A percentile compares a stretch with the other conserved stretches of the same genome.
These are phyloP conservation scores for Anguilla pacifica DNA, from an alignment of 2,797 vertebrate genomes.

Conservation along the genomic window DNA sequence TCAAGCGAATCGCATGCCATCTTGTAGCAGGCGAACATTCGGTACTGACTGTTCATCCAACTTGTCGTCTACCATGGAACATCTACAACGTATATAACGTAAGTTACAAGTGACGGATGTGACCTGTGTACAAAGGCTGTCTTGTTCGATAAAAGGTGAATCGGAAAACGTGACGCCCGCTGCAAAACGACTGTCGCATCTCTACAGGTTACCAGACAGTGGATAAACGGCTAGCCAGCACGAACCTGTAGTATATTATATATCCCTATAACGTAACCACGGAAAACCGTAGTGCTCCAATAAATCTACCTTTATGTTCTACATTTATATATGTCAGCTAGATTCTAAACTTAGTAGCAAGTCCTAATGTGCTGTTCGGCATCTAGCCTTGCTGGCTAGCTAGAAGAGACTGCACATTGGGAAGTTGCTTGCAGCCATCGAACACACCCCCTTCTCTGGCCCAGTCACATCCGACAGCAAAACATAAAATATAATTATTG, in stretches of 20 bases:
- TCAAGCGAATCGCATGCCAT: neutral
- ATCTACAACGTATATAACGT: neutral
- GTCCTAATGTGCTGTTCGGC: neutral
- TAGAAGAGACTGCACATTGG: neutral
- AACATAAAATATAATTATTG: too few relatives aligned
- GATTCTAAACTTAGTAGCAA: neutral
- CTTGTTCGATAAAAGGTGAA: too few relatives aligned
- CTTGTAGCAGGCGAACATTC: neutral
- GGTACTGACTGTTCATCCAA: neutral
- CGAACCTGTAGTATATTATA: too few relatives aligned
- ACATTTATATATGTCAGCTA: neutral
- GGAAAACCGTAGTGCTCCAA: neutral
- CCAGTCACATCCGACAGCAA: neutral
- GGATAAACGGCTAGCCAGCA: too few relatives aligned
- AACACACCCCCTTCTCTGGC: slow-evolving; percentile 10
- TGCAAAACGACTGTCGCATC: neutral
- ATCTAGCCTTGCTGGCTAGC: neutral
- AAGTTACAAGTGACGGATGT: too few relatives aligned
- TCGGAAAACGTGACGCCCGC: neutral
- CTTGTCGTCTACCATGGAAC: neutral
- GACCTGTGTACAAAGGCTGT: too few relatives aligned
- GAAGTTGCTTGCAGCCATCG: neutral
- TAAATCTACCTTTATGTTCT: neutral
- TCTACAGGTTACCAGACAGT: neutral
- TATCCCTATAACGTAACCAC: neutral